Evolutionary conservation across 2,113 vertebrate genomes (phyloP).

Genomic region (Rhodinocichla rosea): DNA sequence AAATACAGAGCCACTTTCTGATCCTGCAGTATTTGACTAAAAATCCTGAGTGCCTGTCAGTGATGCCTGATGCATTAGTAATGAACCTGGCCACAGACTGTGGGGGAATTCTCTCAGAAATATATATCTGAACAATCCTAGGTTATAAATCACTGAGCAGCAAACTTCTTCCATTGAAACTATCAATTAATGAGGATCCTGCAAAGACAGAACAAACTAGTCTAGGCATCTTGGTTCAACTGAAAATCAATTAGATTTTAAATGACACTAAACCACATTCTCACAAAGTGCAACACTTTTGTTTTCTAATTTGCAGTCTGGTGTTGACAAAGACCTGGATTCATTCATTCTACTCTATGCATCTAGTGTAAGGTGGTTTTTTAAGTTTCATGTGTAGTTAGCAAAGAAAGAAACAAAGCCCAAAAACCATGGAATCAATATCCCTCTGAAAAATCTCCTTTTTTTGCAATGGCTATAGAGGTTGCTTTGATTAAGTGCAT

Average conservation of each 20-base stretch:
- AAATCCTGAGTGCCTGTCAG: background rate
- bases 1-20: background rate
- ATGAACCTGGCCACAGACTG: background rate
- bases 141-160: background rate
- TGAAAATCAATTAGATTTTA: background rate
- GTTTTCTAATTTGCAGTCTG: background rate
- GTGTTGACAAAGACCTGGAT: background rate
- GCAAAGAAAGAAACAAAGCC: background rate
- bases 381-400: background rate
- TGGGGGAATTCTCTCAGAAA: background rate
- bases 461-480: background rate
- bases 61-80: background rate
- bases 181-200: background rate
- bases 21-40: background rate
- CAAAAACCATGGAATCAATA: background rate
- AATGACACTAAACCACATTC: background rate
- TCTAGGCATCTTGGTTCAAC: background rate
- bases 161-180: background rate
- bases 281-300: background rate
- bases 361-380: background rate
- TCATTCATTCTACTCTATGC: background rate
- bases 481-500: background rate
- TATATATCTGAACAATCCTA: background rate
- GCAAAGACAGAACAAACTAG: background rate
- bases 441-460: background rate